Evolutionary conservation across 2,888 invertebrate species (phyloP).

Genomic region (Brenthis hecate): DNA sequence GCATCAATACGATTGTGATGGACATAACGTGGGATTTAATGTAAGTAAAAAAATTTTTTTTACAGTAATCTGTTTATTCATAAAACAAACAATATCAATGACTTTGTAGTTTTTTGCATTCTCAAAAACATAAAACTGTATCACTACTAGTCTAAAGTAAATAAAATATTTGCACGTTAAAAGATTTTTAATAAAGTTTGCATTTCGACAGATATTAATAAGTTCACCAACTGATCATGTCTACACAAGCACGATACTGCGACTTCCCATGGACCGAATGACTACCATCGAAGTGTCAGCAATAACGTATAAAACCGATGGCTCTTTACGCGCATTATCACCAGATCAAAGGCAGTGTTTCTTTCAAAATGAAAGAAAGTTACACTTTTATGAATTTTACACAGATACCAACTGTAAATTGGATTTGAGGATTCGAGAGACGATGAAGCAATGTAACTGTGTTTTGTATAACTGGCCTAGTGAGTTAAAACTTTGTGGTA

Average conservation of each 20-base stretch:
- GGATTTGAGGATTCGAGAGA: conserved; percentile 74
- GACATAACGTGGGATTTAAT: conserved; percentile 71
- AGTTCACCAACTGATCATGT: conserved; percentile 72
- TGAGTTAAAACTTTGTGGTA: conserved; percentile 47
- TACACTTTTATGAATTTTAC: conserved; percentile 72
- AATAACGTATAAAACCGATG: conserved; percentile 69
- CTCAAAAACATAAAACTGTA: neutral
- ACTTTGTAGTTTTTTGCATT: neutral
- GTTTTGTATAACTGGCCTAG: conserved; percentile 73
- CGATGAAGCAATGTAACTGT: conserved; percentile 71
- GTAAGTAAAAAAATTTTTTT: conserved; percentile 59
- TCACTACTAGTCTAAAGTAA: too few species aligned
- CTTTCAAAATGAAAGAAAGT: conserved; percentile 68
- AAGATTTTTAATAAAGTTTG: neutral
- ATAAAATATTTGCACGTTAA: too few species aligned
- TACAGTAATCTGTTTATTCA: neutral
- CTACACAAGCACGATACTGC: conserved; percentile 70
- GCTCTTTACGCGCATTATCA: conserved; percentile 53
- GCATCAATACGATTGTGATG: conserved; percentile 70
- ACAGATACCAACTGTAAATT: conserved; percentile 81
- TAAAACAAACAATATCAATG: neutral
- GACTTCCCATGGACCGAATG: conserved; percentile 73
- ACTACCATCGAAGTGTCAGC: conserved; percentile 74
- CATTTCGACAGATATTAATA: conserved; percentile 59
- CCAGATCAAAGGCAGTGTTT: conserved; percentile 69